These are phyloP conservation scores for Synaphobranchus kaupii DNA, from an alignment of 2,797 vertebrate species.

Conservation along the genomic window DNA sequence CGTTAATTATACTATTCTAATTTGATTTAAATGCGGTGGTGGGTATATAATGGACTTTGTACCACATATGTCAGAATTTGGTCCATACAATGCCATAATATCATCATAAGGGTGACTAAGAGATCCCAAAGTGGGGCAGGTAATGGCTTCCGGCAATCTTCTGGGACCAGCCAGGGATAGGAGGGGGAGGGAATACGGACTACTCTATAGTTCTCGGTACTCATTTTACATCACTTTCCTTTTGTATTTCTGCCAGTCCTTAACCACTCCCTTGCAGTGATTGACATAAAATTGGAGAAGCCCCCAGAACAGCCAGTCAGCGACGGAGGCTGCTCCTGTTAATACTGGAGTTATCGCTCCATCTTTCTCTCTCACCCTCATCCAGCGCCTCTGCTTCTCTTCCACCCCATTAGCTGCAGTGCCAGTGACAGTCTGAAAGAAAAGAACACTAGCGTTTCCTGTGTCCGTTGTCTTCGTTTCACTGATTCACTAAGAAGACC, in stretches of 20 bases:
- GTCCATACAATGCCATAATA: too few species aligned
- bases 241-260: constrained; percentile 57
- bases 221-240: not conserved
- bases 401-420: constrained; percentile 75
- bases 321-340: constrained; percentile 95
- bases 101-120: too few species aligned
- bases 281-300: constrained; percentile 97
- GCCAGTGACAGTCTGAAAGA: constrained; percentile 67
- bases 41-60: too few species aligned
- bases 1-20: too few species aligned
- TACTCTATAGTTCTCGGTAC: not conserved
- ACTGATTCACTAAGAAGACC: constrained; percentile 78
- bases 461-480: constrained; percentile 61
- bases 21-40: too few species aligned
- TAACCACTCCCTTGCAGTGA: constrained; percentile 86
- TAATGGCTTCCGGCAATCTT: too few species aligned
- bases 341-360: constrained; percentile 63
- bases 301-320: constrained; percentile 88
- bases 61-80: too few species aligned
- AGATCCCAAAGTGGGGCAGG: too few species aligned
- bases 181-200: too few species aligned
- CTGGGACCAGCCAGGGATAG: too few species aligned
- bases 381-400: constrained; percentile 68
- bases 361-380: constrained; percentile 48
- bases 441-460: constrained; percentile 64